Evolutionary conservation across 2,797 vertebrate species (phyloP), one percentile per base, ranked within the genome.

Genomic region (Typhlichthys subterraneus): DNA sequence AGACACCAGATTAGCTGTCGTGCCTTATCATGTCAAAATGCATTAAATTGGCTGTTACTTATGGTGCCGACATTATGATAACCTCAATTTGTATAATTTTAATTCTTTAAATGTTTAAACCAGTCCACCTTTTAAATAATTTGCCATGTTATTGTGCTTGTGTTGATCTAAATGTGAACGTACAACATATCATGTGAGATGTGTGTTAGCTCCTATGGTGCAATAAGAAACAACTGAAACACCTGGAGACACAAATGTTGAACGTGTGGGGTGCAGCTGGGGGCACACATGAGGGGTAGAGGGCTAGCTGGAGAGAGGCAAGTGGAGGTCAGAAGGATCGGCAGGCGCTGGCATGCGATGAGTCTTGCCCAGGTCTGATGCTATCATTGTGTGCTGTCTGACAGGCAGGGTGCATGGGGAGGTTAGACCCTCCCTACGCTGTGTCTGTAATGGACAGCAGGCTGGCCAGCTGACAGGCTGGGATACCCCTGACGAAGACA

Each of bases 311-410:
- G 75, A 80, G 73, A 77, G 78, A 86, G 82, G 75, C 82, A 83
- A 84, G 81, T 83, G 65, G 85, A 88, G 87, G 85, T 89, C 87
- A 90, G 78, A 75, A 14, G 1, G 75, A 82, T 78, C 55, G 48
- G 70, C 74, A 87, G 85, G 81, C 84, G 82, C 60, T 85, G 77
- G 77, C 80, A 85, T 86, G 86, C 83, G 85, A 89, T 82, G 82
- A 86, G 85, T 88, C 80, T 79, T 88, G 73, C 78, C 85, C 74
- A 77, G 86, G 84, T 86, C 82, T 85, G 84, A 87, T 88, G 78
- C 63, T 86, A 85, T 84, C 81, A 77, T 75, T 78, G 80, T 69
- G 74, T 79, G 70, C 58, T 71, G 72, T 82, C 78, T 84, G 84
- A 88, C 81, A 87, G 81, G 67, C 77, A 69, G 82, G 79, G 70